Evolutionary conservation across 2,113 vertebrate species (phyloP), one percentile per base, ranked within the genome.

Genomic region (Athene cunicularia): DNA sequence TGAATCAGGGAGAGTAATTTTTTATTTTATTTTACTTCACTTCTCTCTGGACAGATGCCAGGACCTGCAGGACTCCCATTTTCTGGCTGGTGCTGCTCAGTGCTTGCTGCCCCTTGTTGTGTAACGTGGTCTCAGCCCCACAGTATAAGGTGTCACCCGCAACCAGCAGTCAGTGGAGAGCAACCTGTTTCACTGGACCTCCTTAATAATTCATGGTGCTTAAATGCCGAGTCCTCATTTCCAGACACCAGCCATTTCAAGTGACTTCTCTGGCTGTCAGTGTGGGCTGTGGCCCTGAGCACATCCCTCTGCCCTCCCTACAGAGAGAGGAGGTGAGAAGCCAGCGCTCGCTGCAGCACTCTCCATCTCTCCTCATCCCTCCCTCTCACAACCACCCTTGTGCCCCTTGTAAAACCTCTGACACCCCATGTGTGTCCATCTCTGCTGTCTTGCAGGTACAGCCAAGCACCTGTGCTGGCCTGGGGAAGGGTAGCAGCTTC

Each of bases 221-320:
- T 20, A 15, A 82, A 23, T 14, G 35, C 52, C 2, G 3, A 64
- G 35, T 17, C 67, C 74, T 64, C 5, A 0, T 52, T 70, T 14
- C 27, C 59, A 26, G 74, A 39, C 71, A 6, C 33, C n/a, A 21
- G 32, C 33, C 12, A 1, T 32, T 49, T 17, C 71, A 55, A 49
- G 41, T 0, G 5, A 0, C 73, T 71, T 41, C 73, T 33, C 35
- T 8, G 87, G 41, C 33, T 8, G 3, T 22, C 59, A 4, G 14
- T 12, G 39, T 1, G 0, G 5, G 32, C 21, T 0, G 1, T 5
- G 3, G 22, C 30, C 45, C 28, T 0, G 8, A 1, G 1, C 0
- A 0, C 1, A 6, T 62, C 52, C 43, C 49, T 47, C 43, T 84
- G 49, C 37, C 37, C 28, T 58, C 21, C 41, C 28, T 18, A 22